Conservation (phyloP, 2,797 vertebrate species). For the Pagetopsis macropterus region DNA sequence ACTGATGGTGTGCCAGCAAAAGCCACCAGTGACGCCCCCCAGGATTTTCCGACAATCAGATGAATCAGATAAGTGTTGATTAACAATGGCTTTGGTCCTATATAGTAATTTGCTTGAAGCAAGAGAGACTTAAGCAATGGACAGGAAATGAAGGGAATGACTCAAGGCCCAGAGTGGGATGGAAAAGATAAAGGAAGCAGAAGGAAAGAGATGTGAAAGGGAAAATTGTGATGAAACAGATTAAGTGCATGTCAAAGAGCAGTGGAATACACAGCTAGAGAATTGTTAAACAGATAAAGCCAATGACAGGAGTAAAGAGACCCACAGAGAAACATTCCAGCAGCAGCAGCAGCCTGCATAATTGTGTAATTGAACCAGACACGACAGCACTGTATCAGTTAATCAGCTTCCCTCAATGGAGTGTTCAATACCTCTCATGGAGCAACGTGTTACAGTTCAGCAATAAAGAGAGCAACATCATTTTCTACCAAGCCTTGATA, state of each 20-base stretch:
- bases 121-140: constrained; percentile 38
- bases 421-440: constrained; percentile 69
- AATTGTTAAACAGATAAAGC: constrained; percentile 16
- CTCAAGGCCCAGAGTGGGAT: constrained; percentile 27
- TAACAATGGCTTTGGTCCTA: constrained; percentile 46
- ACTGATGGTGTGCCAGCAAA: constrained; percentile 57
- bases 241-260: constrained; percentile 18
- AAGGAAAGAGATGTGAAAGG: constrained; percentile 31
- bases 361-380: constrained; percentile 75
- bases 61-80: constrained; percentile 71
- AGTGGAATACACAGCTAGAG: constrained; percentile 22
- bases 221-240: constrained; percentile 44
- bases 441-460: constrained; percentile 77
- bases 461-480: constrained; percentile 71
- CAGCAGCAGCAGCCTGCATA: constrained; percentile 49
- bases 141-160: constrained; percentile 54
- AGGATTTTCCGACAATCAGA: constrained; percentile 54
- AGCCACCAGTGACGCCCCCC: constrained; percentile 54
- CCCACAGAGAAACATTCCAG: constrained; percentile 45
- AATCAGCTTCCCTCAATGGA: constrained; percentile 45
- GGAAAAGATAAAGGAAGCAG: constrained; percentile 37
- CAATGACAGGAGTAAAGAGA: constrained; percentile 27
- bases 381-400: constrained; percentile 68
- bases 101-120: constrained; percentile 32
- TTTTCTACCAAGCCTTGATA: constrained; percentile 80